Evolutionary conservation across 1,140 invertebrate species (phyloP), one percentile per base, ranked within the genome.

Genomic region (Caenorhabditis latens): DNA sequence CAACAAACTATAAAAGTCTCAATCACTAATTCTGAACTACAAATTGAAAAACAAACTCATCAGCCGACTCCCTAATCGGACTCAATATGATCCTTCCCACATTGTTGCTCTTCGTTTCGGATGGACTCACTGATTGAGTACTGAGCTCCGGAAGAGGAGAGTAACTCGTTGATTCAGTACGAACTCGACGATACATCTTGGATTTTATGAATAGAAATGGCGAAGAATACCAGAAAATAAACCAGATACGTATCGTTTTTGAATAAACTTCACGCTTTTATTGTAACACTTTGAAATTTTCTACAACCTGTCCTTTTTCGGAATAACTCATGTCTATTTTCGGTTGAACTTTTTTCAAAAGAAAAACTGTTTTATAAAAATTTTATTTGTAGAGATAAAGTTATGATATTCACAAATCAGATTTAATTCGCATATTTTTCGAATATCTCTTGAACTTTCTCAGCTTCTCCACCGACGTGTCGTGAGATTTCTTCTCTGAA

Each of bases 401-500:
- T n/a, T n/a, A 75, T 75, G 16, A n/a, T 6, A 7, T n/a, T 75
- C 67, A 75, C 43, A 48, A 48, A 67, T 67, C 40, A 46, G 16
- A 48, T 46, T 67, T 46, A 75, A 2, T 4, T 19, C 3, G 42
- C 67, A n/a, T 75, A 75, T n/a, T 75, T 75, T 9, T 75, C 67
- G 43, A 75, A 75, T n/a, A 75, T 46, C 24, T 75, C 67, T n/a
- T 46, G 67, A 46, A 75, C 67, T 75, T 75, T 75, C 1, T 75
- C 67, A 19, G 11, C 67, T 48, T 75, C 67, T 46, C 21, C 67
- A 16, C 67, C 67, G 19, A 75, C 67, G 7, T 75, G 67, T 46
- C 67, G 67, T 46, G 67, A 46, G 11, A 75, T 46, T 75, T 75
- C 67, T 48, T 75, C 67, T 75, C 67, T 75, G 43, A 75, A 75